A percentile compares a stretch with the other conserved stretches of the same genome.
phyloP scores from a whole-genome alignment of 2,888 invertebrate species.

The Leptinotarsa peninsularis region DNA sequence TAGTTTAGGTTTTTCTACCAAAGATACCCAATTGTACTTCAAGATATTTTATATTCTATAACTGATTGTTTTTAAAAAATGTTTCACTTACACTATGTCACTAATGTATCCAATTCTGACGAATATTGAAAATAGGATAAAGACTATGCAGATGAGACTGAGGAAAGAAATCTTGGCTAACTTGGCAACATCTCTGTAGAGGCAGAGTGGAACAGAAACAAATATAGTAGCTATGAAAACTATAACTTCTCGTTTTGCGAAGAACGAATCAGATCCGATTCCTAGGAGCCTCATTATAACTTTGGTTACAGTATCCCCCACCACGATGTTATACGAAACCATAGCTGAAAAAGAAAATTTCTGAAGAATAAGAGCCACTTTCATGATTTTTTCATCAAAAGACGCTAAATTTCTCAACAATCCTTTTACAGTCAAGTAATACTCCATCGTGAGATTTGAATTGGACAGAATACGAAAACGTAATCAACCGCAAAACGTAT shows the following conservation, averaged over 20 bases:
- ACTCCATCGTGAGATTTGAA: no score
- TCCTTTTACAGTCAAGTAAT: no score
- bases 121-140: conserved; percentile 78
- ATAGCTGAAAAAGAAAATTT: conserved; percentile 72
- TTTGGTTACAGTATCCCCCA: conserved; percentile 87
- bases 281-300: conserved; percentile 79
- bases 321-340: conserved; percentile 89
- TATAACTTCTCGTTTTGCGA: conserved; percentile 75
- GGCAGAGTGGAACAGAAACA: conserved; percentile 82
- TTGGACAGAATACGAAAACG: no score
- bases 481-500: no score
- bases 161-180: conserved; percentile 77
- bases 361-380: no score
- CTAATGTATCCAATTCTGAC: conserved; percentile 72
- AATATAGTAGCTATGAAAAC: conserved; percentile 79
- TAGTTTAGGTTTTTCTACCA: no score
- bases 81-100: conserved; percentile 73
- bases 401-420: no score
- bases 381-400: no score
- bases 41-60: not conserved
- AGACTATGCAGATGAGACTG: conserved; percentile 78
- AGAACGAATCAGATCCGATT: conserved; percentile 68
- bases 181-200: conserved; percentile 80
- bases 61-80: not conserved
- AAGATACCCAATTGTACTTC: no score